Evolutionary conservation across 2,888 invertebrate species (phyloP), one percentile per base, ranked within the genome.

Genomic region (Megamerina dolium): DNA sequence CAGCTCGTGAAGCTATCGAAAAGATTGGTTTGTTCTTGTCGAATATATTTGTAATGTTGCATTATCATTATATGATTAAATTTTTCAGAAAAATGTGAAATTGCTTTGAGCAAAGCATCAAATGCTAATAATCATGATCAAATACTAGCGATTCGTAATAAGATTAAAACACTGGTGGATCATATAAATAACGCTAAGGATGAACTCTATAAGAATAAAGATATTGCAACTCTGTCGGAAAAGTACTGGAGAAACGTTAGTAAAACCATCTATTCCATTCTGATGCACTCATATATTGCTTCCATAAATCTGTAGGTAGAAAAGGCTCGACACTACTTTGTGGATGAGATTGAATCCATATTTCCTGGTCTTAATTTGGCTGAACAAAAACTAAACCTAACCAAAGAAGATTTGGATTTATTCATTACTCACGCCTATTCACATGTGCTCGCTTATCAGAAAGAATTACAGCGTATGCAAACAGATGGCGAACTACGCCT

Each of bases 191-290:
- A 63, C 0, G 81, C 80, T 0, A 82, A 82, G 56, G 72, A 75
- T 5, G 75, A 74, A 6, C 80, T 80, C 43, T 78, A 78, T 17
- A 63, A 67, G 0, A 81, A 81, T 46, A 62, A 74, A 33, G 76
- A 77, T 19, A 72, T 73, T 34, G 74, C 82, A 0, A 77, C 75
- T 34, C 73, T 90, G 2, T 79, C 85, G 14, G 85, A 88, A 50
- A 83, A 81, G 58, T 93, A 88, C 63, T 89, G 90, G 83, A 82
- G 81, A 40, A 82, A 87, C 73, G 87, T 88, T 32, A 44, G 54
- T 47, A n/a, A 8, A 23, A 10, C 23, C 6, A 8, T 8, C 23
- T n/a, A 9, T 13, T 30, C 30, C 30, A 13, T 30, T 5, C 13
- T 23, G 8, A 6, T 10, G 6, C 26, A 23, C 26, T 9, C 26